Evolutionary conservation across 2,888 invertebrate species (phyloP).

Genomic region (Leuctra nigra): DNA sequence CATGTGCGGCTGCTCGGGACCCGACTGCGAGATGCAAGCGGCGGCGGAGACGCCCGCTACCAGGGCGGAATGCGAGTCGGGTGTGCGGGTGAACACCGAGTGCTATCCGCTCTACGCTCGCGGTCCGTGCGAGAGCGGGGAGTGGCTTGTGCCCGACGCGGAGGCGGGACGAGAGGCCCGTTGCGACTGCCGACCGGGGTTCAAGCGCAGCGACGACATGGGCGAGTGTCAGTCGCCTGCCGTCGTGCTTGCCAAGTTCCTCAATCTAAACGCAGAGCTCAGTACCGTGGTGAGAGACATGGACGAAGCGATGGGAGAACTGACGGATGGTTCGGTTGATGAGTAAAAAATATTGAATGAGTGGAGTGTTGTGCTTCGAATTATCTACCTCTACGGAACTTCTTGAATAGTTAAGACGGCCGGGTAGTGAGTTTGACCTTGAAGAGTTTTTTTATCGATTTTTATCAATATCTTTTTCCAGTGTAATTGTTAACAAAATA

Average conservation of each 20-base stretch:
- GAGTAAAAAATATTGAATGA: no score
- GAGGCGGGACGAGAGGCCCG: conserved; percentile 41
- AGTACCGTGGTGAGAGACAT: no score
- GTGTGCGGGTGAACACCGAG: no score
- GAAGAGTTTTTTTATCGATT: no score
- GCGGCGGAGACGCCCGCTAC: conserved; percentile 42
- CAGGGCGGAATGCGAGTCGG: conserved; percentile 53
- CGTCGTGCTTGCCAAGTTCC: conserved; percentile 57
- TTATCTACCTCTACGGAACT: no score
- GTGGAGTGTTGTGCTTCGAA: no score
- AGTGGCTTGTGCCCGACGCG: conserved; percentile 59
- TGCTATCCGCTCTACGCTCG: conserved; percentile 71
- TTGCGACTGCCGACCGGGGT: conserved; percentile 67
- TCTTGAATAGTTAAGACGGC: no score
- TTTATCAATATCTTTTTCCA: no score
- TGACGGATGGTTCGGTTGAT: no score
- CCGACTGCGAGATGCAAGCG: conserved; percentile 25
- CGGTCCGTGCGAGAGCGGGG: conserved; percentile 67
- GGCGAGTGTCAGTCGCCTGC: conserved; percentile 54
- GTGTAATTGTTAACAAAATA: no score
- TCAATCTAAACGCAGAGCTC: conserved; percentile 39
- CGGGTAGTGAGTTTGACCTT: no score
- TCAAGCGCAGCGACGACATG: conserved; percentile 37
- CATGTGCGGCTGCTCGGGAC: conserved; percentile 50
- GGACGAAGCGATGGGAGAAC: no score